Evolutionary conservation across 2,113 vertebrate species (phyloP).

Genomic region (Erpornis zantholeuca): DNA sequence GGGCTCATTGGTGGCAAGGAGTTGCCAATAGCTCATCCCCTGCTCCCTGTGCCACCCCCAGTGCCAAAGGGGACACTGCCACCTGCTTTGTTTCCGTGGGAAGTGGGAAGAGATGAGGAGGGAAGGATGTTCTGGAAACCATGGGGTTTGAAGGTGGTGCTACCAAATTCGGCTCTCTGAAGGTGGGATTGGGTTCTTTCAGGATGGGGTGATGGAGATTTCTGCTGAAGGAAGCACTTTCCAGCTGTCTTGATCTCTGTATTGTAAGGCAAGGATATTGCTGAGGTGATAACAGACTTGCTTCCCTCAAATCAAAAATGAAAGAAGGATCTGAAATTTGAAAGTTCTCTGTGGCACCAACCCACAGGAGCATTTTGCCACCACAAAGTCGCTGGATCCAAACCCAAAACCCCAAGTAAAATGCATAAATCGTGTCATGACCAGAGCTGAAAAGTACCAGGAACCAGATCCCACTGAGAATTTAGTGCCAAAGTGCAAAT

Average conservation of each 20-base stretch:
- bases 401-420: neutral
- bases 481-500: neutral
- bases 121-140: neutral
- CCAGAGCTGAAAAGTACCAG: neutral
- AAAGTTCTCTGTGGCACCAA: neutral
- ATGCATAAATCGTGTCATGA: neutral
- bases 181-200: neutral
- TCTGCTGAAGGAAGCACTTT: neutral
- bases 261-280: neutral
- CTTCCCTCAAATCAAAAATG: neutral
- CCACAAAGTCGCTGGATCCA: neutral
- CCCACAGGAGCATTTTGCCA: neutral
- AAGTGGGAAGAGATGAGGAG: neutral
- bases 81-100: constrained; percentile 24
- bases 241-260: neutral
- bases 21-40: constrained; percentile 25
- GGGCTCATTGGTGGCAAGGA: constrained; percentile 53
- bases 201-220: neutral
- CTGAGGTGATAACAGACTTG: neutral
- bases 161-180: neutral
- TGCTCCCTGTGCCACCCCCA: neutral
- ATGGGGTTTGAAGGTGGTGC: neutral
- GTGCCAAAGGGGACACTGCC: constrained; percentile 39
- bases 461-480: neutral
- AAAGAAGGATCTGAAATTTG: neutral